Evolutionary conservation across 2,113 vertebrate species (phyloP), one percentile per base, ranked within the genome.

Genomic region (Eulemur rufifrons): DNA sequence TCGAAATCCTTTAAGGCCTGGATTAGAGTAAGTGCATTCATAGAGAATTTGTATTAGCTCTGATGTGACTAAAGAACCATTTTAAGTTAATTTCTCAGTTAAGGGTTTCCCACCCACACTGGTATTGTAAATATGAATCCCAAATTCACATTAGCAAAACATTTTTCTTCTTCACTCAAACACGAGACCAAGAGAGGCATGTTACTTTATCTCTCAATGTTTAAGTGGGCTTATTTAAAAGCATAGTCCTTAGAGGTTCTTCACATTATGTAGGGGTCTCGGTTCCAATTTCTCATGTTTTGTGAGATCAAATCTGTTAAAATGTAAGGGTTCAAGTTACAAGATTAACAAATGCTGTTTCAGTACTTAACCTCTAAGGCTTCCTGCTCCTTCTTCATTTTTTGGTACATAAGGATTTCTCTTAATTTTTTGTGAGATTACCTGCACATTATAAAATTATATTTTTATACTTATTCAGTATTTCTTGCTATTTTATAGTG

Each of bases 131-230:
- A 82, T 50, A 68, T 69, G 74, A 96, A 86, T 89, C 9, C 74
- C 52, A 82, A 27, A 74, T 39, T 92, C 63, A 69, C 42, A 50
- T 81, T 64, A 89, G 61, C 42, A 89, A 85, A 84, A 82, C 32
- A 47, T 63, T 52, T 37, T 86, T 95, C 71, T 96, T 68, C 66
- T 47, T 94, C 29, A 78, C 45, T 78, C 37, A 92, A 68, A 68
- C 15, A 29, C n/a, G 18, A 82, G 29, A 11, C 42, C 52, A 68
- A 68, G 9, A 83, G 52, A 92, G 29, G 21, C 45, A 34, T 68
- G 47, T 47, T 85, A 37, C 61, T 90, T 85, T 78, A 42, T n/a
- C 83, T 66, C 13, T 17, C 52, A 80, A 0, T 81, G 13, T 95
- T 78, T 91, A 45, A 54, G 29, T 91, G 20, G 8, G 52, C 47